phyloP scores from a whole-genome alignment of 2,113 vertebrate species.

The Psilopsiagon aurifrons region DNA sequence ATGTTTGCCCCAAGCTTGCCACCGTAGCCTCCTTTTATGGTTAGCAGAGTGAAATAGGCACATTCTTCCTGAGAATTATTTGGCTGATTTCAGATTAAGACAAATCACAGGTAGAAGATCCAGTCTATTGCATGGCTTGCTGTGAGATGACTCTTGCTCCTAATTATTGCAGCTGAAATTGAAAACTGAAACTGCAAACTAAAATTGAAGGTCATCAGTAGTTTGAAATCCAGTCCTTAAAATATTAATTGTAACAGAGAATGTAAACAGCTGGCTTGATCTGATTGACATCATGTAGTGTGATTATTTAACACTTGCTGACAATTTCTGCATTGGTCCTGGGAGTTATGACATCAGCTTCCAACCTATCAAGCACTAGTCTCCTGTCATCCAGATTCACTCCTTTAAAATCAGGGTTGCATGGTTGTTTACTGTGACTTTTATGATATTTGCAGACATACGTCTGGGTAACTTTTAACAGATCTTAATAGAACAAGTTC shows the following conservation, averaged over 20 bases:
- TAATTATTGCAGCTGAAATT: not conserved
- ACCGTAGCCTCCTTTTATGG: not conserved
- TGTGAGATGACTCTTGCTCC: not conserved
- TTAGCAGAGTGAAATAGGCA: not conserved
- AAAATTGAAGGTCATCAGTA: not conserved
- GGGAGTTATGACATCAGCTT: not conserved
- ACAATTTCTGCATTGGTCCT: not conserved
- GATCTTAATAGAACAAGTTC: not conserved
- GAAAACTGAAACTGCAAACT: not conserved
- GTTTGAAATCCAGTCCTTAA: not conserved
- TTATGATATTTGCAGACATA: not conserved
- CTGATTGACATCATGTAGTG: not conserved
- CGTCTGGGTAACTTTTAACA: not conserved
- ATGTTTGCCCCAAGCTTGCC: not conserved
- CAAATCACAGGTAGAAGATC: not conserved
- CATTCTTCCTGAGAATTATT: not conserved
- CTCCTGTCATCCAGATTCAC: not conserved
- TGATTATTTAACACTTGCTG: not conserved
- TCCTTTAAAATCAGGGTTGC: not conserved
- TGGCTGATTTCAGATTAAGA: not conserved
- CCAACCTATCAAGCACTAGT: not conserved
- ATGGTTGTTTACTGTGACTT: not conserved
- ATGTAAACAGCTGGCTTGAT: not conserved
- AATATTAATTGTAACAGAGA: not conserved
- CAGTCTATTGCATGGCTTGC: not conserved